A percentile compares a stretch with the other conserved stretches of the same genome.
phyloP scores from a whole-genome alignment of 2,113 vertebrate genomes.

The Castor canadensis region DNA sequence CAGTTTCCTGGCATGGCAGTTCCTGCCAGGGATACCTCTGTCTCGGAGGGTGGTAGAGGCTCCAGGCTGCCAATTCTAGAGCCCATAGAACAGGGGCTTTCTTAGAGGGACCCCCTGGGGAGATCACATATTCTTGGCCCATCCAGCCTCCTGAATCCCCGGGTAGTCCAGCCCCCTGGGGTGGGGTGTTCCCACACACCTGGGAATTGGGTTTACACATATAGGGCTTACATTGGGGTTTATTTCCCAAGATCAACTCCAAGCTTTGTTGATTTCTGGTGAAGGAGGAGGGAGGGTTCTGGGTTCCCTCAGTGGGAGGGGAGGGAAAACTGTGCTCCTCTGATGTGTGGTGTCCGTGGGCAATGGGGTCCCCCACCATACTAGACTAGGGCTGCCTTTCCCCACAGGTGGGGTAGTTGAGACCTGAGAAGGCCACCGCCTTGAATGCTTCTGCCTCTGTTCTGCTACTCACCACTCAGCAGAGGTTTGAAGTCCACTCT shows the following conservation, averaged over 20 bases:
- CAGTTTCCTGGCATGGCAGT: background rate
- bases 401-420: background rate
- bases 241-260: background rate
- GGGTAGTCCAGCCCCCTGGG: fast-evolving
- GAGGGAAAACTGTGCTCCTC: fast-evolving
- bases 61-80: background rate
- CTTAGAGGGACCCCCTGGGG: background rate
- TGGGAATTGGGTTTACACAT: background rate
- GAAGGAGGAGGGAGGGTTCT: background rate
- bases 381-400: background rate
- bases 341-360: background rate
- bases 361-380: background rate
- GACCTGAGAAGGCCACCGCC: background rate
- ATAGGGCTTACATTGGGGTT: background rate
- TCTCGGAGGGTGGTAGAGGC: background rate
- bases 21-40: background rate
- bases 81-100: background rate
- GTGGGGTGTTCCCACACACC: background rate
- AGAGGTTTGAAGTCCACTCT: background rate
- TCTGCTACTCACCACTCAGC: background rate
- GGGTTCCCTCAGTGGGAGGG: background rate
- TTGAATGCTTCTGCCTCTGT: background rate
- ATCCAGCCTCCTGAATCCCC: background rate
- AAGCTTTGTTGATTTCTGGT: background rate
- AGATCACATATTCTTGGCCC: background rate